A percentile compares a stretch with the other conserved stretches of the same genome.
phyloP scores from a whole-genome alignment of 1,140 invertebrate species.

The Calephelis virginiensis region DNA sequence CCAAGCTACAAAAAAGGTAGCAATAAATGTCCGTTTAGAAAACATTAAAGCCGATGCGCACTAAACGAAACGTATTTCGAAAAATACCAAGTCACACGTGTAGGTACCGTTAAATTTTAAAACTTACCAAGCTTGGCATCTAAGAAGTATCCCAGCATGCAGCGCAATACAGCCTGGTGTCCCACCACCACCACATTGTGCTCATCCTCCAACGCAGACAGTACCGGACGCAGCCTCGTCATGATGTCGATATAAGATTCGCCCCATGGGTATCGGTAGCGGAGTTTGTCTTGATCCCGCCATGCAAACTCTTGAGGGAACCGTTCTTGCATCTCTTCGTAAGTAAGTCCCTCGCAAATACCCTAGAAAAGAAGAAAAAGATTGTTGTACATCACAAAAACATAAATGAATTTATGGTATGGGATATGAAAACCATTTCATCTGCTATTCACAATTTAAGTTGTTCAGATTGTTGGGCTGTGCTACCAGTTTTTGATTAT shows the following conservation, averaged over 20 bases:
- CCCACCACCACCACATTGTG: slow-evolving; percentile 93
- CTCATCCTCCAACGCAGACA: slow-evolving; percentile 89
- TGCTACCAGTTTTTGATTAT: no score
- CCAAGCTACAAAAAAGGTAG: no score
- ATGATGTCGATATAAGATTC: slow-evolving; percentile 95
- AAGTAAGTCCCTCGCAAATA: slow-evolving; percentile 94
- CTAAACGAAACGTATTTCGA: no score
- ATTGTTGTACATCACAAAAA: background rate
- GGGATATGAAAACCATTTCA: no score
- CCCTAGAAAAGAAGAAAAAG: slow-evolving; percentile 80
- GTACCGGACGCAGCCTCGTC: slow-evolving; percentile 88
- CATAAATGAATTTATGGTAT: no score
- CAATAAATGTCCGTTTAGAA: no score
- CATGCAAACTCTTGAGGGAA: slow-evolving; percentile 95
- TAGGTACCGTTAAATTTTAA: background rate
- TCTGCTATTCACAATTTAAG: no score
- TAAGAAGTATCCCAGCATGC: slow-evolving; percentile 93
- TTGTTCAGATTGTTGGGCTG: no score
- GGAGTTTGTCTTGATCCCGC: slow-evolving; percentile 94
- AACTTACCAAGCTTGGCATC: slow-evolving; percentile 86
- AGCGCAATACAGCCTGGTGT: slow-evolving; percentile 95
- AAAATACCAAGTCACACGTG: no score
- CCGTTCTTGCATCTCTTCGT: slow-evolving; percentile 94
- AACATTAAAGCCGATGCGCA: no score
- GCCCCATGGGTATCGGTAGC: slow-evolving; percentile 95